These are phyloP conservation scores for Otis tarda DNA, from an alignment of 2,113 vertebrate species.

Conservation along the genomic window DNA sequence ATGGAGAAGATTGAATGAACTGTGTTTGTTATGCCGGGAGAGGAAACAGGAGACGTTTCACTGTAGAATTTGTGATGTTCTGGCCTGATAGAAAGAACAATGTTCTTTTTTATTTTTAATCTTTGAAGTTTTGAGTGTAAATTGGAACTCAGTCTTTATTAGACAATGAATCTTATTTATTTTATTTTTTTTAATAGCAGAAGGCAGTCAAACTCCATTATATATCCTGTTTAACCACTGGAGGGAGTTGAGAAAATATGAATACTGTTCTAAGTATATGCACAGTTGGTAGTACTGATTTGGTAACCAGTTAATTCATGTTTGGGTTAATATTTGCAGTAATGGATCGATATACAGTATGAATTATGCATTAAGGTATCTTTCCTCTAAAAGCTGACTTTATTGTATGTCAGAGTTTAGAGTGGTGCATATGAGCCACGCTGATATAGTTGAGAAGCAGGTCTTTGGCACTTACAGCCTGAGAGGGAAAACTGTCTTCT, in stretches of 20 bases:
- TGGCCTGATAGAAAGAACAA: background rate
- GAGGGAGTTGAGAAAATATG: conserved; percentile 43
- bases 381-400: background rate
- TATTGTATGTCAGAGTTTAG: background rate
- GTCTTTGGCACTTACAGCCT: background rate
- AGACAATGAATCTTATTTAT: background rate
- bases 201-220: background rate
- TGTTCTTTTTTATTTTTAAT: background rate
- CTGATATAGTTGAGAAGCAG: background rate
- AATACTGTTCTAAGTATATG: background rate
- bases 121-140: background rate
- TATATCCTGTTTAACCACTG: conserved; percentile 37
- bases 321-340: background rate
- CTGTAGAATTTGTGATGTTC: background rate
- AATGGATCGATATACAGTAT: background rate
- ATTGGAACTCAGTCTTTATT: background rate
- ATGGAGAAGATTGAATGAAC: background rate
- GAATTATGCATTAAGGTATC: background rate
- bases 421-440: background rate
- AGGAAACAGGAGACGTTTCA: background rate
- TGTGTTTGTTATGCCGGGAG: background rate
- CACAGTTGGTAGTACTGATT: background rate
- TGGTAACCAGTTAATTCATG: background rate
- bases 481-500: background rate
- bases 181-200: background rate